phyloP scores from a whole-genome alignment of 2,797 vertebrate genomes.

The Psittacula derbiana region DNA sequence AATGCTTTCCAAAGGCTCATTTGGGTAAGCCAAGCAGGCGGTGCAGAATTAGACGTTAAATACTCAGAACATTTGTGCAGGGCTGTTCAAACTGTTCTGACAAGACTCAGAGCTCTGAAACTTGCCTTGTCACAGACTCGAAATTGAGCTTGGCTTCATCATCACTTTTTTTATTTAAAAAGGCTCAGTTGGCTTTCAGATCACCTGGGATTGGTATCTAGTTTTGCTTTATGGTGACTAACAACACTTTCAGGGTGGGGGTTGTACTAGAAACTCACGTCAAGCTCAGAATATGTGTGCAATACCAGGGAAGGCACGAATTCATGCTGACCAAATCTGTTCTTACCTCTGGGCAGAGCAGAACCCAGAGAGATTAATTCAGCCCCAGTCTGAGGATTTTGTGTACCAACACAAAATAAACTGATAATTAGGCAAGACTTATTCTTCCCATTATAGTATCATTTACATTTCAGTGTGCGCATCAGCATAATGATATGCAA shows the following conservation, averaged over 20 bases:
- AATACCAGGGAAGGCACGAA: not conserved
- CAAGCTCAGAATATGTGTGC: not conserved
- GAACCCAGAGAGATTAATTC: not conserved
- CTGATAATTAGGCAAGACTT: not conserved
- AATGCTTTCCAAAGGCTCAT: constrained; percentile 54
- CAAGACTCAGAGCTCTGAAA: not conserved
- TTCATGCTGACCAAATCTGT: not conserved
- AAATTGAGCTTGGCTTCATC: constrained; percentile 1
- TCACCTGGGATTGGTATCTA: not conserved
- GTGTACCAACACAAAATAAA: not conserved
- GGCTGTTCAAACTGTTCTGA: constrained; percentile 3
- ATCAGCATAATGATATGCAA: not conserved
- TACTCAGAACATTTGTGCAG: constrained; percentile 39
- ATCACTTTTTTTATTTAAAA: not conserved
- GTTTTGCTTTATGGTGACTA: not conserved
- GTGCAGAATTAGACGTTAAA: constrained; percentile 20
- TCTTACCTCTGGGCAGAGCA: not conserved
- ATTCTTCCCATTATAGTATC: not conserved
- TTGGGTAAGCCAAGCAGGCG: not conserved
- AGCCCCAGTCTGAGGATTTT: not conserved
- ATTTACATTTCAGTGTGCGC: not conserved
- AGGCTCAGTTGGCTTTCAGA: not conserved
- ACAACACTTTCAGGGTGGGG: not conserved
- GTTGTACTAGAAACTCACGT: not conserved
- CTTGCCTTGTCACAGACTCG: not conserved